Conservation (phyloP, 2,113 vertebrate species). For the Barbus barbus region DNA sequence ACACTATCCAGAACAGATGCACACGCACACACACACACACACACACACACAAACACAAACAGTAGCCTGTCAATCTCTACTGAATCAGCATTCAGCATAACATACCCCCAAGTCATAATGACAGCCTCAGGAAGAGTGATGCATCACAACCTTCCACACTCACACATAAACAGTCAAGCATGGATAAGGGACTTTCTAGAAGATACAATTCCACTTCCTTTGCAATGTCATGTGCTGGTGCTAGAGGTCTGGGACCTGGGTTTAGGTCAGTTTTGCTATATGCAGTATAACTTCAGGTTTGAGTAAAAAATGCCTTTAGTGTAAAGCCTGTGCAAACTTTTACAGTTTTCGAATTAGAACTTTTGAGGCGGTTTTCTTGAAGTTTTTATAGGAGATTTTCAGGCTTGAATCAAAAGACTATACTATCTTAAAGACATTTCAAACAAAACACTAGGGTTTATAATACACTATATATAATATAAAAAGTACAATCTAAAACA, state of each 20-base stretch:
- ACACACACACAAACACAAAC: not conserved
- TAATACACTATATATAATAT: not conserved
- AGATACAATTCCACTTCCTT: slow-evolving; percentile 56
- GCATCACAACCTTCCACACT: slow-evolving; percentile 61
- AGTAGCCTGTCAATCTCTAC: slow-evolving; percentile 31
- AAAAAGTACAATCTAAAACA: no score
- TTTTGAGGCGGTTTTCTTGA: not conserved
- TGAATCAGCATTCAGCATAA: slow-evolving; percentile 22
- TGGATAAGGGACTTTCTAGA: not conserved
- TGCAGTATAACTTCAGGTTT: not conserved
- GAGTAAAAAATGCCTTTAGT: not conserved
- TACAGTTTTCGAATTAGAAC: not conserved
- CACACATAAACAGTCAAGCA: not conserved
- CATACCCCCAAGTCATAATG: slow-evolving; percentile 58
- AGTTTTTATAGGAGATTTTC: not conserved
- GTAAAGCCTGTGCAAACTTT: not conserved
- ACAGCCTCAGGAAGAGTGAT: slow-evolving; percentile 59
- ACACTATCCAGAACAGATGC: not conserved
- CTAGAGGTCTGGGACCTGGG: not conserved
- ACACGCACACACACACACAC: slow-evolving; percentile 7
- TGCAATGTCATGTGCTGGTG: not conserved
- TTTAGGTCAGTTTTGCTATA: not conserved
- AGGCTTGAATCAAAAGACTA: no score
- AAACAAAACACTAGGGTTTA: not conserved
- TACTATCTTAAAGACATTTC: not conserved